These are phyloP conservation scores for Sigmodon hispidus DNA, from an alignment of 2,113 vertebrate species.

Conservation along the genomic window DNA sequence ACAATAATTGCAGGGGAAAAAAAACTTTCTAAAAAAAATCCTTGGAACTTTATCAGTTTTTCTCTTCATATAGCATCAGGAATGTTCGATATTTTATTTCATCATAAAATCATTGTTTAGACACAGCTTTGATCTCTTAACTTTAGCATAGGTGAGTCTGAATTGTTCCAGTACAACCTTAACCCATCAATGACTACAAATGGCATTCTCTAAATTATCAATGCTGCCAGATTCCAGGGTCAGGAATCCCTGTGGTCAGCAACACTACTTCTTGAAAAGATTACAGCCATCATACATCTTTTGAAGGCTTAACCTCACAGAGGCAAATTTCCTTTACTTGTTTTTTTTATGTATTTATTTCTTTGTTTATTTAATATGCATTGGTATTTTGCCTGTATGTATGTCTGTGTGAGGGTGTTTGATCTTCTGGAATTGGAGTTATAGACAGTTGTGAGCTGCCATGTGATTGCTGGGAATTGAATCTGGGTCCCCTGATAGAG, in stretches of 20 bases:
- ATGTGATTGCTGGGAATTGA: too few species aligned
- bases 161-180: background rate
- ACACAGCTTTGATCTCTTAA: background rate
- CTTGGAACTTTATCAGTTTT: background rate
- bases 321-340: background rate
- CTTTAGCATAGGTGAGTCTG: background rate
- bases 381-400: too few species aligned
- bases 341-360: too few species aligned
- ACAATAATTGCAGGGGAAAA: background rate
- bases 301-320: background rate
- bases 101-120: background rate
- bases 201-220: background rate
- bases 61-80: background rate
- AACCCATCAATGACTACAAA: conserved; percentile 11
- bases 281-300: background rate
- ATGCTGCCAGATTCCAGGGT: background rate
- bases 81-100: background rate
- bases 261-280: conserved; percentile 3
- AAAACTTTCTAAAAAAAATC: background rate
- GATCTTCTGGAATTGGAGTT: too few species aligned
- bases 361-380: too few species aligned
- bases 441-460: too few species aligned
- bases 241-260: background rate
- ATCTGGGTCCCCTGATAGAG: too few species aligned
- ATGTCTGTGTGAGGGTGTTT: too few species aligned